These are phyloP conservation scores for Temnothorax curvispinosus DNA, from an alignment of 1,140 invertebrate species.

Conservation along the genomic window DNA sequence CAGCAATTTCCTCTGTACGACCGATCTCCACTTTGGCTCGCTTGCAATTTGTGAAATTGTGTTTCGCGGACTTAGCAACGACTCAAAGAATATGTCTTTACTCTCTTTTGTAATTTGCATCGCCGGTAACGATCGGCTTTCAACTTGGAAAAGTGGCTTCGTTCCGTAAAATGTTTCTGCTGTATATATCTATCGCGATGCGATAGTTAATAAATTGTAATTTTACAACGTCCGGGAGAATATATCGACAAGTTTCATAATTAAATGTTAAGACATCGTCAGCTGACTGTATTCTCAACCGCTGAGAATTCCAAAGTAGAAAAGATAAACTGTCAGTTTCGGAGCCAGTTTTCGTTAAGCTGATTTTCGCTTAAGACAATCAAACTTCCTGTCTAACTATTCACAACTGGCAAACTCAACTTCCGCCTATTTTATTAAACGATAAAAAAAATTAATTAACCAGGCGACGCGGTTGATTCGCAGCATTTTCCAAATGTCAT, in stretches of 20 bases:
- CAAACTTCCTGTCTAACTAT: slow-evolving; percentile 42
- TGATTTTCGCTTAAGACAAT: slow-evolving; percentile 53
- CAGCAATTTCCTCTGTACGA: slow-evolving; percentile 47
- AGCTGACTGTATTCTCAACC: slow-evolving; percentile 42
- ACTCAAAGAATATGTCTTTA: slow-evolving; percentile 18
- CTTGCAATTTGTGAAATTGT: slow-evolving; percentile 48
- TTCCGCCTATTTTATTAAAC: slow-evolving; percentile 21
- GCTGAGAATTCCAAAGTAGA: slow-evolving; percentile 1
- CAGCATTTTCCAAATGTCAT: background rate
- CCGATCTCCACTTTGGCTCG: slow-evolving; percentile 46
- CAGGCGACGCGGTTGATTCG: background rate
- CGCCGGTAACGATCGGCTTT: slow-evolving; percentile 17
- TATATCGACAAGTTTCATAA: slow-evolving; percentile 41
- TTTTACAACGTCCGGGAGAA: slow-evolving; percentile 3
- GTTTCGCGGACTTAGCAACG: slow-evolving; percentile 39
- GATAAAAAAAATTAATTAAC: slow-evolving; percentile 51
- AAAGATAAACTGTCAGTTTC: slow-evolving; percentile 51
- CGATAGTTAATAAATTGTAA: slow-evolving; percentile 13
- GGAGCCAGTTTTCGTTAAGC: slow-evolving; percentile 48
- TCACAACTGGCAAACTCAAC: slow-evolving; percentile 4
- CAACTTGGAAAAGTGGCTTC: background rate
- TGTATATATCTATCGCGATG: background rate
- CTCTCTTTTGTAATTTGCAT: slow-evolving; percentile 38
- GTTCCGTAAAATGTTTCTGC: background rate
- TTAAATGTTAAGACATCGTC: slow-evolving; percentile 52